Base-by-base conservation (phyloP, 1,140 invertebrate species). In the Parapsyche elsis region DNA sequence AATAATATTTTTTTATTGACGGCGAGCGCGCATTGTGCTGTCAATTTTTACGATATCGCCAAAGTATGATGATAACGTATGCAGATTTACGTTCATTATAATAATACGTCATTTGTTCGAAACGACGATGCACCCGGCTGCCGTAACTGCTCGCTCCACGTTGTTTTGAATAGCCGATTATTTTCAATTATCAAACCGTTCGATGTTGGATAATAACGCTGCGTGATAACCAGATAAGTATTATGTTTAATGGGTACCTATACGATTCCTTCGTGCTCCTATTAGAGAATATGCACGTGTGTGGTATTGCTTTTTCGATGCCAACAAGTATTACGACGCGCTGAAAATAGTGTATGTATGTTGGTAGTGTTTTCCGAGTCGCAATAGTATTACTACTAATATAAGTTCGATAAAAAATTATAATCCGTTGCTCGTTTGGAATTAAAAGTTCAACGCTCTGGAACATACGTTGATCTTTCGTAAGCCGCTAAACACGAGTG, bases 371-470 rank as follows among this genome's bases (percentile, higher is more conserved):
- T n/a, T n/a, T n/a, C n/a, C 7, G 30, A 38, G 7, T 38, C 7
- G 30, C 30, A 38, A 38, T 38, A 38, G 30, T 38, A 7, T 38
- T 1, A 38, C 30, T 38, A 38, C 7, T 38, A 38, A 38, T 38
- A 7, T 38, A 7, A 4, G 30, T 38, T 38, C 30, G 30, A 38
- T 38, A 38, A 38, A 38, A 53, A 53, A 53, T 16, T 53, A 16
- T 19, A 44, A 71, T 71, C 23, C 70, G 70, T 71, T 19, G 70
- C 19, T 71, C 70, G 19, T n/a, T 71, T 45, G n/a, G 30, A 71
- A 71, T 71, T 71, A 38, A 44, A 44, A 71, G 70, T 71, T 71
- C 70, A 71, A 71, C 70, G 70, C 12, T 71, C 70, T 44, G 9
- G 30, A 53, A 53, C 10, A 53, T 53, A 53, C 16, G 49, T 53